Evolutionary conservation across 2,113 vertebrate genomes (phyloP).

Genomic region (Dasyornis broadbenti): DNA sequence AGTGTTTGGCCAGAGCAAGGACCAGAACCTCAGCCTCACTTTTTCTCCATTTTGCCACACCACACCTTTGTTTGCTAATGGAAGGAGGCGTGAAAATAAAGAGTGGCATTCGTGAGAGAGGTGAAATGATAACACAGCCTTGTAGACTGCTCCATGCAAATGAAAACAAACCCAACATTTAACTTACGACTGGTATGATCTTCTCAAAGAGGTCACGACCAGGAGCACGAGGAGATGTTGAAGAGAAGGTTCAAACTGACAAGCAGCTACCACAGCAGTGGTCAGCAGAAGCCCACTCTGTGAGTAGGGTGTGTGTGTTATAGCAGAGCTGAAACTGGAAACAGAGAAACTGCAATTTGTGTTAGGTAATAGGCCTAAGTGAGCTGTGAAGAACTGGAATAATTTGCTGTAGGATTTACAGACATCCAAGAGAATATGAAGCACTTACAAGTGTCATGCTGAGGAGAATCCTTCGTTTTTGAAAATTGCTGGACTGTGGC

Average conservation of each 20-base stretch:
- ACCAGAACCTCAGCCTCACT: background rate
- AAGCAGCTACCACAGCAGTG: background rate
- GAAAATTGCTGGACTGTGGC: background rate
- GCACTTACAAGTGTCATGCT: background rate
- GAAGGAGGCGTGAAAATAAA: background rate
- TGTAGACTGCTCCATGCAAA: background rate
- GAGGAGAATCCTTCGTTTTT: background rate
- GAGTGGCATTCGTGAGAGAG: background rate
- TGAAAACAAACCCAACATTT: background rate
- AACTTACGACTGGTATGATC: background rate
- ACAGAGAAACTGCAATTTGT: background rate
- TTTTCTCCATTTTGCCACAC: background rate
- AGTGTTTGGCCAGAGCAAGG: background rate
- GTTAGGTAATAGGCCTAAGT: background rate
- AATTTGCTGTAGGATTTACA: background rate
- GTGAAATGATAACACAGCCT: background rate
- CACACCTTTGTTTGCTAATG: background rate
- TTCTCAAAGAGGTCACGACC: background rate
- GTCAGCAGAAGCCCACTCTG: background rate
- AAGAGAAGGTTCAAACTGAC: background rate
- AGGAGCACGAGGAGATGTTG: background rate
- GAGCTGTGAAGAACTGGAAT: background rate
- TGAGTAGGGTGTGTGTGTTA: background rate
- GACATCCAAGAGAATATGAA: background rate
- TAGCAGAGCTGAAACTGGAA: background rate